Base-by-base conservation (phyloP, 2,113 vertebrate genomes). In the Sclerurus mexicanus region DNA sequence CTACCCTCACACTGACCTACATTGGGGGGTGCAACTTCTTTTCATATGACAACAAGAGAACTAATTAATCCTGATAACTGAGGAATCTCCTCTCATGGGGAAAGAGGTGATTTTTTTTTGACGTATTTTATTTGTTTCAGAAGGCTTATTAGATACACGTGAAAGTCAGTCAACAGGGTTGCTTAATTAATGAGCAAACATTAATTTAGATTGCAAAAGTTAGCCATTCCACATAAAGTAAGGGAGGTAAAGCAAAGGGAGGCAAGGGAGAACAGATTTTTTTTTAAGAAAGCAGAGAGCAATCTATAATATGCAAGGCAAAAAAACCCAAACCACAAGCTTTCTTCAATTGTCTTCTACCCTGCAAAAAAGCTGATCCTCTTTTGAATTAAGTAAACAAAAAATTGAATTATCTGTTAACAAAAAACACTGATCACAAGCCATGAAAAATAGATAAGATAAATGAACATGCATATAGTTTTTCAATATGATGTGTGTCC, bases 1-100 rank as follows among this genome's bases (percentile, higher is more conserved):
- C 97, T 97, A 97, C 96, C 96, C 97, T 98, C 94, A 96, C 94
- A 87, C 55, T 98, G 97, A 98, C 97, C 97, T 97, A 96, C 78
- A 95, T 39, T 74, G 87, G 56, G 90, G 74, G 16, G 66, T 81
- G 85, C 55, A 90, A 69, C 95, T 97, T 90, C 97, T 98, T 98
- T 96, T 97, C 96, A 76, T 96, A 94, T 94, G 97, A 87, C 95
- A 92, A 97, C 97, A 89, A 98, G 95, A 86, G 91, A 97, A 96
- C 96, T 97, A 97, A 97, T 97, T 95, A 97, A 97, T 96, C 89
- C 87, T 97, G 78, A 92, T 81, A 82, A 95, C 87, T 91, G 78
- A 96, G 76, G 93, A 96, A 94, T 95, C 95, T 95, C 89, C 73
- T 90, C 79, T 89, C 39, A 3, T 28, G 85, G 49, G 50, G 73